Evolutionary conservation across 2,888 invertebrate species (phyloP), one percentile per base, ranked within the genome.

Genomic region (Coelinius sp.): DNA sequence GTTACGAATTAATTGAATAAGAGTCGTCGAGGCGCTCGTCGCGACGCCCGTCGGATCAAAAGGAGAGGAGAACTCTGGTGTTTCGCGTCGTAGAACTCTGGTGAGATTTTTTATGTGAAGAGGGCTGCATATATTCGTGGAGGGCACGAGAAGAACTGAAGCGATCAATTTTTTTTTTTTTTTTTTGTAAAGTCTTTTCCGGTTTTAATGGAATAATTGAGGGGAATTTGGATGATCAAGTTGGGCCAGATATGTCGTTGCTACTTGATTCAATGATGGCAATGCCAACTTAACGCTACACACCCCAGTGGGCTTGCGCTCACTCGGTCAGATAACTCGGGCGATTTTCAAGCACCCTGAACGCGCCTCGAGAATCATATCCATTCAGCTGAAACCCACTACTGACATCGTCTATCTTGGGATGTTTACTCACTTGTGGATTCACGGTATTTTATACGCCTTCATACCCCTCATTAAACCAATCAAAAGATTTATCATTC

Each of bases 211-310:
- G 41, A 41, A 1, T 12, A 41, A n/a, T 41, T 41, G 4, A n/a
- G n/a, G 41, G 1, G 1, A n/a, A n/a, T 12, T 41, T 20, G 8
- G 24, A 20, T 35, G 22, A 24, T 62, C 35, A 24, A 53, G 22
- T 41, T 38, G 22, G 44, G 56, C 64, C 27, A 46, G 66, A 44
- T n/a, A 70, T 71, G 76, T 77, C 77, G 78, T 78, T 78, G 80
- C 76, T 68, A 80, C 80, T 76, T 79, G 82, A 83, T 82, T 63
- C 35, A n/a, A 81, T 83, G 83, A 83, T 81, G 83, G 82, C 82
- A 83, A 82, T 81, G 81, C 81, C 82, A 84, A 84, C 83, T 84
- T 84, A 83, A 84, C 84, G 84, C 84, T 84, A 84, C 83, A 83
- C 84, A 83, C 83, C 81, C 83, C 84, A 84, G 80, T 84, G 83